phyloP scores from a whole-genome alignment of 2,888 invertebrate species.

The Drosophila neotestacea region DNA sequence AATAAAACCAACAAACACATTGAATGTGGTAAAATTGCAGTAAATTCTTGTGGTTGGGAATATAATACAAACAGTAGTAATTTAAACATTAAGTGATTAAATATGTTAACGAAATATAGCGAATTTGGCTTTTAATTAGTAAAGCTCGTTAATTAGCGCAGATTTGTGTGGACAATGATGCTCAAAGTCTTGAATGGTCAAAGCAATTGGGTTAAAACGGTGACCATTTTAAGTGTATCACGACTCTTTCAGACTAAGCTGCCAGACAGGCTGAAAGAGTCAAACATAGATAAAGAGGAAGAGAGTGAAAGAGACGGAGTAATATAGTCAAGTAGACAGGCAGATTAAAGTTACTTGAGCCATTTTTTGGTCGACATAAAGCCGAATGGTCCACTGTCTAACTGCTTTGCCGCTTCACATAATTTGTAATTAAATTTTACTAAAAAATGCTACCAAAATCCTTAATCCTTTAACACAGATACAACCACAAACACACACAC shows the following conservation, averaged over 20 bases:
- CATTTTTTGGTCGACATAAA: conserved; percentile 27
- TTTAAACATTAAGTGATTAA: conserved; percentile 51
- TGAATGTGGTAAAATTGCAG: conserved; percentile 10
- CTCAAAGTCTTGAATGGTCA: conserved; percentile 2
- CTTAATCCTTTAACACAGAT: conserved; percentile 59
- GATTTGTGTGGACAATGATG: conserved; percentile 39
- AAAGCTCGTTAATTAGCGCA: conserved; percentile 46
- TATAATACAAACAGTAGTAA: conserved; percentile 6
- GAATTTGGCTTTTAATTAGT: conserved; percentile 59
- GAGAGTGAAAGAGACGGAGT: neutral
- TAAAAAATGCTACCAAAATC: conserved; percentile 70
- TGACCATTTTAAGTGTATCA: conserved; percentile 20
- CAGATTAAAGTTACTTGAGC: conserved; percentile 30
- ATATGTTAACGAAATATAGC: conserved; percentile 59
- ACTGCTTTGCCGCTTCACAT: conserved; percentile 64
- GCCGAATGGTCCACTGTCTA: conserved; percentile 31
- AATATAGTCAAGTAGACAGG: neutral
- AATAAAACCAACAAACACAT: conserved; percentile 23
- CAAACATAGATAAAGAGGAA: neutral
- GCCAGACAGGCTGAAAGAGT: conserved; percentile 15
- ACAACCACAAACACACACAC: conserved; percentile 26
- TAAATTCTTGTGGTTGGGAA: conserved; percentile 4
- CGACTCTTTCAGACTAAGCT: conserved; percentile 17
- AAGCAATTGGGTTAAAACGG: neutral
- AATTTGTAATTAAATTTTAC: conserved; percentile 77